These are phyloP conservation scores for Poecile atricapillus DNA, from an alignment of 2,113 vertebrate genomes.

Conservation along the genomic window DNA sequence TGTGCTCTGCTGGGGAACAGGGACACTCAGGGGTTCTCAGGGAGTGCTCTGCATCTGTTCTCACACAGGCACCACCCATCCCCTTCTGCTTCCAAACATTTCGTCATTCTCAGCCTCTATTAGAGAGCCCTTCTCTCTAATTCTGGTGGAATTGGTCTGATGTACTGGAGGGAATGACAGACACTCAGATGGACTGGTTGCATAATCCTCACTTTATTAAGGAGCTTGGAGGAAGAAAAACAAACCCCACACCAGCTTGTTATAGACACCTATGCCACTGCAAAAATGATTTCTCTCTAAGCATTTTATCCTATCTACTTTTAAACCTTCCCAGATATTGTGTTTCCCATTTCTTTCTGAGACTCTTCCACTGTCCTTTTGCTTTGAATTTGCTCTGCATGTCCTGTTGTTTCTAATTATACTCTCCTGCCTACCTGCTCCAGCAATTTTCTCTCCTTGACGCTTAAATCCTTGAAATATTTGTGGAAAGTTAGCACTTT, in stretches of 20 bases:
- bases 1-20: not conserved
- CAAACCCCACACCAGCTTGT: not conserved
- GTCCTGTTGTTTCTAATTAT: conserved; percentile 37
- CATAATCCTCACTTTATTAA: not conserved
- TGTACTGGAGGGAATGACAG: not conserved
- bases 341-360: not conserved
- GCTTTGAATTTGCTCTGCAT: not conserved
- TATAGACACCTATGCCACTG: not conserved
- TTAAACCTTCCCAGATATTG: not conserved
- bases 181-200: not conserved
- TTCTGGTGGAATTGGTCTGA: not conserved
- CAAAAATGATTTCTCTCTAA: not conserved
- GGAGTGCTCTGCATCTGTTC: not conserved
- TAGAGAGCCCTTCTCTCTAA: not conserved
- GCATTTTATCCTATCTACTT: not conserved
- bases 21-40: not conserved
- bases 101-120: not conserved
- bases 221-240: not conserved
- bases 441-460: conserved; percentile 21
- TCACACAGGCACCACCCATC: not conserved
- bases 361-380: not conserved
- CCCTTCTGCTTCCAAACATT: not conserved
- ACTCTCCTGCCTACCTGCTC: not conserved
- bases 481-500: conserved; percentile 4
- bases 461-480: not conserved